phyloP scores from a whole-genome alignment of 2,797 vertebrate genomes.

The Amblyraja radiata region DNA sequence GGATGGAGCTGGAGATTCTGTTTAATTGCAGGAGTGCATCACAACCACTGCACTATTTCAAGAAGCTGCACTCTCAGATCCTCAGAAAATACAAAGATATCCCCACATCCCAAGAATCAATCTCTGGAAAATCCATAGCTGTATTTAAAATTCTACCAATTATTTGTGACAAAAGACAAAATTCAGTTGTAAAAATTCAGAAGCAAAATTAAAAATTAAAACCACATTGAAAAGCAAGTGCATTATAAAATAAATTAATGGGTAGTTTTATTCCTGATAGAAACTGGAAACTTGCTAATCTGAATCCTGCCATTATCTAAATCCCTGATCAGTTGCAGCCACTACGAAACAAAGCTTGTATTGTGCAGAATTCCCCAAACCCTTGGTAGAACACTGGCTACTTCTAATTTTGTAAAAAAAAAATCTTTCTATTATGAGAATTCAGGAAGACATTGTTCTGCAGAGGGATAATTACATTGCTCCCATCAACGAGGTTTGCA shows the following conservation, averaged over 20 bases:
- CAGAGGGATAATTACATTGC: not conserved
- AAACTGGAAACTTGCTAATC: not conserved
- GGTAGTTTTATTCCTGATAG: no score
- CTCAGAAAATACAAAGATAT: not conserved
- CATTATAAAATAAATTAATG: not conserved
- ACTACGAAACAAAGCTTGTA: not conserved
- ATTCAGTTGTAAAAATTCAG: not conserved
- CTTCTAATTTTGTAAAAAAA: not conserved
- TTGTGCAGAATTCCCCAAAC: not conserved
- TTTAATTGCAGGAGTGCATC: not conserved
- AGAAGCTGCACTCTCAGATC: not conserved
- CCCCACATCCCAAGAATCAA: not conserved
- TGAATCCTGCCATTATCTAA: not conserved
- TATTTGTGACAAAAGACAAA: not conserved
- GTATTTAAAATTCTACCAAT: not conserved
- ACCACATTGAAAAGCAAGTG: not conserved
- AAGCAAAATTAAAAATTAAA: not conserved
- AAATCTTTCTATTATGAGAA: not conserved
- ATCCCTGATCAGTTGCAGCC: not conserved
- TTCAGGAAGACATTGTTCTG: constrained; percentile 12
- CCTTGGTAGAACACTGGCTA: not conserved
- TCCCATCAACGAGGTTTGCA: not conserved
- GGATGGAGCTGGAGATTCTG: no score
- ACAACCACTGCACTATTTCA: not conserved
- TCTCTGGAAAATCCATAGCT: not conserved